Percentiles rank a stretch among this genome's conserved stretches.
Conservation (phyloP, 2,113 vertebrate species). For the Cariama cristata region DNA sequence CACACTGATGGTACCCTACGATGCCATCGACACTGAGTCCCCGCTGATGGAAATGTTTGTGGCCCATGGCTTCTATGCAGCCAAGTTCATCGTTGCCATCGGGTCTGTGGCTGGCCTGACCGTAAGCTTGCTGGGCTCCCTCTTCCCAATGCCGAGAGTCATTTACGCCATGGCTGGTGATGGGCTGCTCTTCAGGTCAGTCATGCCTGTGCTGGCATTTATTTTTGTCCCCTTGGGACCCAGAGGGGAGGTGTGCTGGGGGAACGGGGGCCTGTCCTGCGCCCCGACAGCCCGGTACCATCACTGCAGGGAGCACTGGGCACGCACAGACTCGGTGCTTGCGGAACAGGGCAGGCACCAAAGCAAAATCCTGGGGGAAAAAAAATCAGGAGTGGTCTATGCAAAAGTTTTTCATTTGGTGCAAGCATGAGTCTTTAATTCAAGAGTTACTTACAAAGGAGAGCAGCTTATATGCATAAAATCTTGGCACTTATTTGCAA, state of each 20-base stretch:
- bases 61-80: constrained; percentile 86
- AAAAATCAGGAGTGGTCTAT: background rate
- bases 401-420: background rate
- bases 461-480: background rate
- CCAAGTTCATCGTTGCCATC: constrained; percentile 90
- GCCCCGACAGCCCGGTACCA: too few species aligned
- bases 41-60: constrained; percentile 99
- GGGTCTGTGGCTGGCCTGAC: constrained; percentile 92
- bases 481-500: background rate
- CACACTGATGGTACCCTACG: constrained; percentile 93
- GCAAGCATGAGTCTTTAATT: background rate
- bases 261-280: background rate
- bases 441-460: background rate
- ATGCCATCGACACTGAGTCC: constrained; percentile 91
- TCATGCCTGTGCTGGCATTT: background rate
- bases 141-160: constrained; percentile 96
- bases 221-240: background rate
- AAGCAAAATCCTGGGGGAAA: background rate
- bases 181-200: constrained; percentile 95
- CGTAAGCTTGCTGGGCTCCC: constrained; percentile 92
- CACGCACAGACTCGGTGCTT: accelerated
- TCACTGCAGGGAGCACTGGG: background rate
- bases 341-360: background rate
- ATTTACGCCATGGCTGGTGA: constrained; percentile 98
- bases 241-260: background rate